Percentiles rank a stretch among this genome's conserved stretches.
These are phyloP conservation scores for Huso huso DNA, from an alignment of 2,797 vertebrate genomes.

Conservation along the genomic window DNA sequence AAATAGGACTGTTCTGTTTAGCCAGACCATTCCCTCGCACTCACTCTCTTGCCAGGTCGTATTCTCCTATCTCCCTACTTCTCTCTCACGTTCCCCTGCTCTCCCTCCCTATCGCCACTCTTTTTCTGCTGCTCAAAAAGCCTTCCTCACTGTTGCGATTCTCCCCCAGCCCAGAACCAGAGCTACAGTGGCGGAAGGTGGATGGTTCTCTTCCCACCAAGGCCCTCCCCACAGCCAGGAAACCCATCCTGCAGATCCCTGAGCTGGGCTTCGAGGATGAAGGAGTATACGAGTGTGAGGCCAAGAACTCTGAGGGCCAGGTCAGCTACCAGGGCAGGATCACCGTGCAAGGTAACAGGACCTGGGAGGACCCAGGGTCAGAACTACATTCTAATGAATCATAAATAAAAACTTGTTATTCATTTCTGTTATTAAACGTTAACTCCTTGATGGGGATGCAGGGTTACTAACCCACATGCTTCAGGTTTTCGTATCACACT, in stretches of 20 bases:
- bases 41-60: too few relatives aligned
- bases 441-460: too few relatives aligned
- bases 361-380: not conserved
- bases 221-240: slow-evolving; percentile 47
- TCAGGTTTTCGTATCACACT: too few relatives aligned
- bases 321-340: slow-evolving; percentile 81
- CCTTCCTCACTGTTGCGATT: not conserved
- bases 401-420: not conserved
- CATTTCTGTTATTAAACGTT: not conserved
- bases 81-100: not conserved
- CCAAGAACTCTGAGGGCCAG: slow-evolving; percentile 77
- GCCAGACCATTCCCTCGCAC: too few relatives aligned
- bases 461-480: too few relatives aligned
- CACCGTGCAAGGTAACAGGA: slow-evolving; percentile 75
- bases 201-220: slow-evolving; percentile 75
- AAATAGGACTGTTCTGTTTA: too few relatives aligned
- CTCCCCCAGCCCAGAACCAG: slow-evolving; percentile 73
- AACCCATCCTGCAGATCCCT: slow-evolving; percentile 73
- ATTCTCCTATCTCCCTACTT: not conserved
- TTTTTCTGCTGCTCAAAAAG: not conserved
- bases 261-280: slow-evolving; percentile 83
- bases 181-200: slow-evolving; percentile 83
- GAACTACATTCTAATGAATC: slow-evolving; percentile 5
- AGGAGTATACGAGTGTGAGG: slow-evolving; percentile 88
- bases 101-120: slow-evolving; percentile 10